Base-by-base conservation (phyloP, 2,113 vertebrate species). In the Hydrochoerus hydrochaeris region DNA sequence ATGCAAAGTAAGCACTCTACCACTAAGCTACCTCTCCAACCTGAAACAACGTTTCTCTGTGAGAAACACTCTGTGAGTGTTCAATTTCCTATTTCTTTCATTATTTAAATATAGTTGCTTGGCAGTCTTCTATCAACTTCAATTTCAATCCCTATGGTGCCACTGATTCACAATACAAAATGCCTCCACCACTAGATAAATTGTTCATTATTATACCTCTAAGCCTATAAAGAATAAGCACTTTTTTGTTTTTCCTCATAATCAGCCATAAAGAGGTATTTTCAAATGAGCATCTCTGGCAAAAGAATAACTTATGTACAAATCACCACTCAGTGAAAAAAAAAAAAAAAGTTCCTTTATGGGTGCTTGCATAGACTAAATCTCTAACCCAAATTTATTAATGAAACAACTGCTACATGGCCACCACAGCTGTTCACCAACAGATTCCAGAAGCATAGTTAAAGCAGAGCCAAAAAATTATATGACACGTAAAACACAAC, bases 91-190 rank as follows among this genome's bases (percentile, higher is more conserved):
- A 94, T 73, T 67, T 95, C 67, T 89, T 95, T 89, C 81, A 95
- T 73, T 90, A 97, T 94, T 96, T 96, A 85, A 95, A 97, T 84
- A 93, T 2, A 12, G 89, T 96, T 93, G 73, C 91, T 85, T 97
- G 94, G 97, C 97, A 98, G 92, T 92, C 82, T 88, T 97, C 91
- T 97, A 38, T 57, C 91, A 38, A 1, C 84, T 97, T 73, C 95
- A 96, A 96, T 95, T 91, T 80, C 28, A 92, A 97, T 96, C 95
- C 98, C 94, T 98, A 91, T 71, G 35, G 32, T 69, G 91, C 52
- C 60, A 95, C 94, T 93, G 65, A 0, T 35, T 94, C 77, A 98
- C 94, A 95, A 91, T 57, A 38, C 32, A 78, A 78, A 46, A 49
- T 49, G 44, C 26, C 75, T 78, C 14, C 44, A 78, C 77, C 32